Evolutionary conservation across 2,888 invertebrate genomes (phyloP).

Genomic region (Gastracanthus pulcherrimus): DNA sequence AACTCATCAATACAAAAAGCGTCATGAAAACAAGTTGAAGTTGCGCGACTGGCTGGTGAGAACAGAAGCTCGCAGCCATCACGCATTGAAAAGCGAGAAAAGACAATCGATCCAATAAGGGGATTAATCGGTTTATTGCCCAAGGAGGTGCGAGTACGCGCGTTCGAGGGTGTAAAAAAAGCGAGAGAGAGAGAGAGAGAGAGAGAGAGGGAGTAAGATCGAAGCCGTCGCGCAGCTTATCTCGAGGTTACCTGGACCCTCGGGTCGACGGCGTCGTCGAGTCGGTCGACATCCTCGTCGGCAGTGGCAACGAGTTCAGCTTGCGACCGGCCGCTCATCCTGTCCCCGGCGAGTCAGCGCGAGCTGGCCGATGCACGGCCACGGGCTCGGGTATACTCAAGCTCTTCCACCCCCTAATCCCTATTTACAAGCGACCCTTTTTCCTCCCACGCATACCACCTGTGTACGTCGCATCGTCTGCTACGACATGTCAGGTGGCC

Average conservation of each 20-base stretch:
- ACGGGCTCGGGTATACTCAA: too few relatives aligned
- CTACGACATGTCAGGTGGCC: constrained; percentile 60
- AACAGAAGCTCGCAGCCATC: too few relatives aligned
- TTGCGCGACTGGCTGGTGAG: background rate
- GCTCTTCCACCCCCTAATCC: constrained; percentile 9
- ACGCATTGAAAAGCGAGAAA: background rate
- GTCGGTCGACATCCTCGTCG: constrained; percentile 66
- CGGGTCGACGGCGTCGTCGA: constrained; percentile 86
- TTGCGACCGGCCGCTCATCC: constrained; percentile 68
- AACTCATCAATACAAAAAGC: too few relatives aligned
- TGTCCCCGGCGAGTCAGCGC: background rate
- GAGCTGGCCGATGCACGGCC: background rate
- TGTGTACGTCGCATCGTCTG: constrained; percentile 70
- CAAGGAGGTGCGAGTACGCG: too few relatives aligned
- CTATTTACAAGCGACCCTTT: constrained; percentile 39
- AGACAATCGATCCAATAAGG: background rate
- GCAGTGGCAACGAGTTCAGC: constrained; percentile 59
- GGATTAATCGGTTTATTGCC: background rate
- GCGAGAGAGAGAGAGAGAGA: background rate
- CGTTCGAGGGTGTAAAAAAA: too few relatives aligned
- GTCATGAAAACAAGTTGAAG: background rate
- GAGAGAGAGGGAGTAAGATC: too few relatives aligned
- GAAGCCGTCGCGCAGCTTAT: too few relatives aligned
- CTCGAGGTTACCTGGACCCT: constrained; percentile 84
- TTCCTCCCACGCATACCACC: constrained; percentile 67